Evolutionary conservation across 2,113 vertebrate species (phyloP), one percentile per base, ranked within the genome.

Genomic region (Phasianus colchicus): DNA sequence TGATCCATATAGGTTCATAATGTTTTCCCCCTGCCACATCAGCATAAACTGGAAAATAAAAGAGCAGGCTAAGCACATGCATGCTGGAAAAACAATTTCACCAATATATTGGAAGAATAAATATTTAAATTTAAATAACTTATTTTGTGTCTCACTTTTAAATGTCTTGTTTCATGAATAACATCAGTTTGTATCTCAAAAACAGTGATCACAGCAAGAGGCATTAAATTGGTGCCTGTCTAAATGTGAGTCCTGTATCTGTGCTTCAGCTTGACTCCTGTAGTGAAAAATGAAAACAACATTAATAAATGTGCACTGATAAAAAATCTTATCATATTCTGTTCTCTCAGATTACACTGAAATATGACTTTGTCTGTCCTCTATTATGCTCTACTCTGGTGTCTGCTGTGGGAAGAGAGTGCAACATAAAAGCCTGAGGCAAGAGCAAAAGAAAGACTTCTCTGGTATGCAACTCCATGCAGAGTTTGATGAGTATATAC

Each of bases 241-340:
- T 89, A 60, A 67, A 60, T 32, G 4, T 48, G 22, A 84, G 38
- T 60, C 27, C 58, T 73, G 18, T 73, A 42, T 85, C 72, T 81
- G 13, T 65, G 75, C 32, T 82, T 89, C 65, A 86, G 55, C 61
- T 76, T 75, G 45, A 66, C 18, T 88, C 29, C 38, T 36, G 6
- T 48, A 70, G 61, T 77, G 67, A 63, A 80, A 86, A 86, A 90
- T 25, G 30, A 91, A 88, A 88, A 73, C 21, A 87, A 50, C 21
- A 29, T 94, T 93, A 95, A 91, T 88, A 94, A 95, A 84, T 78
- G 74, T 36, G 27, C 27, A 42, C 42, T 78, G 69, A 87, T 91
- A 90, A 60, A 69, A 88, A 61, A 83, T 89, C 63, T 93, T 78
- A 82, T 82, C 25, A 82, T 72, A 74, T 2, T 81, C 64, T 89